phyloP scores from a whole-genome alignment of 2,113 vertebrate genomes.

The Phasianus colchicus region DNA sequence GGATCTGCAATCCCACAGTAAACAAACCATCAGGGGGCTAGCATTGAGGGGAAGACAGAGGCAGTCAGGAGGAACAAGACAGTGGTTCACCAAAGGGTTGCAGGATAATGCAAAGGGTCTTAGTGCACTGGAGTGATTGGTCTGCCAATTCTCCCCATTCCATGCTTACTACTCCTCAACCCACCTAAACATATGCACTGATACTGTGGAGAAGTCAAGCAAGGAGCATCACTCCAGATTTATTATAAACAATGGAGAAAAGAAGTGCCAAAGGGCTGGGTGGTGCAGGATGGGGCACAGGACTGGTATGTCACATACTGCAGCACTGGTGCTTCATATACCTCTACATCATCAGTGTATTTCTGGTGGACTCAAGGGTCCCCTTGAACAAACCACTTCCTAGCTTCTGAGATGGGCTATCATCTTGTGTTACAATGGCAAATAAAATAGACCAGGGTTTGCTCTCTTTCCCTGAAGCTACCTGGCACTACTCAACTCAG shows the following conservation, averaged over 20 bases:
- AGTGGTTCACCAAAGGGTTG: neutral
- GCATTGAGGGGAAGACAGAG: neutral
- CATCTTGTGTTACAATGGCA: neutral
- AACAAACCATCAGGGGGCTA: neutral
- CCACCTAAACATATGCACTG: neutral
- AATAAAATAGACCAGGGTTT: neutral
- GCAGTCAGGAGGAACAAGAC: neutral
- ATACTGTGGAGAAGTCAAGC: neutral
- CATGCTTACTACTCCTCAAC: neutral
- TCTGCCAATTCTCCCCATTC: neutral
- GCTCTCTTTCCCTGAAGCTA: rapidly evolving
- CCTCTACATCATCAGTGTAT: neutral
- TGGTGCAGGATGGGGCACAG: neutral
- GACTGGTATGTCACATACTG: neutral
- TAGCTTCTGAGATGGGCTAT: neutral
- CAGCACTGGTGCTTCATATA: rapidly evolving
- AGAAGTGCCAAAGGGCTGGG: neutral
- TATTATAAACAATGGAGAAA: neutral
- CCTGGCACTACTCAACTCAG: neutral
- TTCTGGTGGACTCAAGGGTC: neutral
- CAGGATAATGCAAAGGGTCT: neutral
- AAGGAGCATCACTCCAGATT: neutral
- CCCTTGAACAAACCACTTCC: neutral
- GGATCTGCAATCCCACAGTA: neutral
- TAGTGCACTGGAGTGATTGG: neutral